phyloP scores from a whole-genome alignment of 2,797 vertebrate species.

The Kryptopterus vitreolus region DNA sequence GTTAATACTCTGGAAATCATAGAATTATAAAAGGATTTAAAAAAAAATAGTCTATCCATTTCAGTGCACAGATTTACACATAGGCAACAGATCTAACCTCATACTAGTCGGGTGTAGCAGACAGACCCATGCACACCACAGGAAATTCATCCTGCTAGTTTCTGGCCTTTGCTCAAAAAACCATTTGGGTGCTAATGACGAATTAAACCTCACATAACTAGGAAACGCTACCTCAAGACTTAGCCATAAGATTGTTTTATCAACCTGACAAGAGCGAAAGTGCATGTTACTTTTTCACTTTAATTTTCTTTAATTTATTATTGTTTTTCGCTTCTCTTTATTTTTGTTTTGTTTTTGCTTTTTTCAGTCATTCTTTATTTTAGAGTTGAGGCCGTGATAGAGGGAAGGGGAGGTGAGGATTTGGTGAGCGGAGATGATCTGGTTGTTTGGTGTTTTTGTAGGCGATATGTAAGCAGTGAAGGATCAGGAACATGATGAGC shows the following conservation, averaged over 20 bases:
- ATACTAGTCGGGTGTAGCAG: conserved; percentile 48
- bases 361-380: conserved; percentile 61
- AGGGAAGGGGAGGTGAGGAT: conserved; percentile 51
- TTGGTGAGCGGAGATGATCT: conserved; percentile 39
- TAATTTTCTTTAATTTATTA: conserved; percentile 60
- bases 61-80: conserved; percentile 53
- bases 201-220: conserved; percentile 78
- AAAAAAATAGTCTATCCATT: conserved; percentile 38
- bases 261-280: conserved; percentile 58
- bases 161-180: conserved; percentile 53
- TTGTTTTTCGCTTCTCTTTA: conserved; percentile 50
- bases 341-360: conserved; percentile 36
- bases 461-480: conserved; percentile 7
- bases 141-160: conserved; percentile 49
- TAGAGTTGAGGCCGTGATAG: conserved; percentile 65
- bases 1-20: conserved; percentile 50
- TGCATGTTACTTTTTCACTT: conserved; percentile 59
- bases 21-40: conserved; percentile 30
- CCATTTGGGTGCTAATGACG: conserved; percentile 60
- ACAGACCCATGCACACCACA: conserved; percentile 50
- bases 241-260: conserved; percentile 75
- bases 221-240: conserved; percentile 82
- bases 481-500: conserved; percentile 10
- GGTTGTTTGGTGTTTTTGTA: conserved; percentile 28
- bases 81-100: conserved; percentile 57